Conservation (phyloP, 1,140 invertebrate genomes). For the Hylaeus anthracinus region DNA sequence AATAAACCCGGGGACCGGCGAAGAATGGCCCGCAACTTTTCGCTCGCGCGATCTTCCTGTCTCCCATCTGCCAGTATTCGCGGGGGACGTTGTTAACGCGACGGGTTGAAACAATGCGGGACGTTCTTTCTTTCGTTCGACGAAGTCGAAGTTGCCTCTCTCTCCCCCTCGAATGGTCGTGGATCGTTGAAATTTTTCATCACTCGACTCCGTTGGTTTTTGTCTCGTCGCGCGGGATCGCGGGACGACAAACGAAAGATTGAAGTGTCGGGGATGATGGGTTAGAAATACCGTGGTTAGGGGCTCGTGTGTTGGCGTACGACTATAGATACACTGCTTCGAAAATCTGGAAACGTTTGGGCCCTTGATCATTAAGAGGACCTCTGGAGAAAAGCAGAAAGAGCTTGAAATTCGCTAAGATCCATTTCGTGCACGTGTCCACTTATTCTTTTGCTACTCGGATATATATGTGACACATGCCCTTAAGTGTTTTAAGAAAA, state of each 20-base stretch:
- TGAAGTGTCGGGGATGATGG: no score
- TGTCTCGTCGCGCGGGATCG: not conserved
- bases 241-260: not conserved
- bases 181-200: not conserved
- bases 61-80: constrained; percentile 17
- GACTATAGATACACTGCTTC: no score
- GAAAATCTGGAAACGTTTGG: no score
- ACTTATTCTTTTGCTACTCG: no score
- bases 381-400: no score
- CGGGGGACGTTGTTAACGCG: constrained; percentile 36
- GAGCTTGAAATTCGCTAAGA: no score
- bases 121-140: not conserved
- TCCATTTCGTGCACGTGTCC: no score
- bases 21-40: constrained; percentile 39
- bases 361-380: no score
- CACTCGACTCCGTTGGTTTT: not conserved
- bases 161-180: not conserved
- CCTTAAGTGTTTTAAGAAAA: no score
- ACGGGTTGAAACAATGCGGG: constrained; percentile 25
- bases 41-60: constrained; percentile 17
- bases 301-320: not conserved
- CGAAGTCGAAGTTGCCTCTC: not conserved
- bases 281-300: no score
- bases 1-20: constrained; percentile 30
- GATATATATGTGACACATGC: no score